Conservation (phyloP, 1,140 invertebrate genomes). For the Popillia japonica region DNA sequence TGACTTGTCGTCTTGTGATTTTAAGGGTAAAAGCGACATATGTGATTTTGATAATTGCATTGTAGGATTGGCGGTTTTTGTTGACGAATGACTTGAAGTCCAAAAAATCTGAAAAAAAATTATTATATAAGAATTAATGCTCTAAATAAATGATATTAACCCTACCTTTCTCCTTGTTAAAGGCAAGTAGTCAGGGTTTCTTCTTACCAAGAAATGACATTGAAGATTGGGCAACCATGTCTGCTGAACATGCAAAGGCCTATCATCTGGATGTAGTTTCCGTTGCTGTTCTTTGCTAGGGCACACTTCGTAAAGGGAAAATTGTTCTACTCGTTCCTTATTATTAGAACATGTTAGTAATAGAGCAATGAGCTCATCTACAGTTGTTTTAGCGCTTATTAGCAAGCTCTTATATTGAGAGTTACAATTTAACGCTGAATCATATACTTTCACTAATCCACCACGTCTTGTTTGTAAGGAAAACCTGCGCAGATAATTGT, state of each 20-base stretch:
- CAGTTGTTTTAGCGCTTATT: conserved; percentile 88
- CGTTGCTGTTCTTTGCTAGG: conserved; percentile 79
- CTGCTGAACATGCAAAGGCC: conserved; percentile 83
- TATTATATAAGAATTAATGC: background rate
- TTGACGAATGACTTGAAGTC: conserved; percentile 49
- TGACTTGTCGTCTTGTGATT: conserved; percentile 51
- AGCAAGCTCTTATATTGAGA: conserved; percentile 92
- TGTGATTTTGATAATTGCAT: conserved; percentile 53
- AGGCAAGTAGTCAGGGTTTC: conserved; percentile 78
- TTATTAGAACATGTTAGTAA: conserved; percentile 86
- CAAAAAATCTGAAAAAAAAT: conserved; percentile 56
- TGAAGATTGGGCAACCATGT: conserved; percentile 72
- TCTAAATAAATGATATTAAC: background rate
- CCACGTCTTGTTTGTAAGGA: conserved; percentile 84
- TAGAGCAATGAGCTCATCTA: conserved; percentile 86
- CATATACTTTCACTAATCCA: conserved; percentile 89
- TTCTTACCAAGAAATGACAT: conserved; percentile 79
- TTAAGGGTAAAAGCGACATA: conserved; percentile 47
- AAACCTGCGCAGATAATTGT: conserved; percentile 71
- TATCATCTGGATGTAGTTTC: conserved; percentile 85
- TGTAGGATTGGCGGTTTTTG: conserved; percentile 39
- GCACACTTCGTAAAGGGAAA: conserved; percentile 86
- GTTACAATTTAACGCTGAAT: conserved; percentile 87
- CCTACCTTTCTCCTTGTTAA: conserved; percentile 68
- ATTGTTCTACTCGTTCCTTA: conserved; percentile 82